These are phyloP conservation scores for Sphinx pinastri DNA, from an alignment of 2,888 invertebrate genomes.

Conservation along the genomic window DNA sequence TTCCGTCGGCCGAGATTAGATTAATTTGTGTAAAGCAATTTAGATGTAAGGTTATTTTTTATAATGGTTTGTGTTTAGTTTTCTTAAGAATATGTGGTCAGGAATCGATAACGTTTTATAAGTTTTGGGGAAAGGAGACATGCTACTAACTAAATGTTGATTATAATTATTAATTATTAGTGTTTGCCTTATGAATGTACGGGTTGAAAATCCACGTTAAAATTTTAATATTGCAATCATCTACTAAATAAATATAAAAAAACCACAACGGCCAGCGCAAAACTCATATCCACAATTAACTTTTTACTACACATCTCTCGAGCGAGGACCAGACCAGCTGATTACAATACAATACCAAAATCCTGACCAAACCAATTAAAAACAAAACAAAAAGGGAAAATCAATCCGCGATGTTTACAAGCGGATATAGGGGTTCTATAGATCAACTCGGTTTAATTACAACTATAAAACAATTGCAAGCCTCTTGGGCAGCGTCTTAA, in stretches of 20 bases:
- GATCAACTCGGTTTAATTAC: slow-evolving; percentile 73
- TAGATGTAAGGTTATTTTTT: not conserved
- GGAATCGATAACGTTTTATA: no score
- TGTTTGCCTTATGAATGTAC: no score
- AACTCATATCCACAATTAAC: no score
- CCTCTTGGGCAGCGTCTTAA: slow-evolving; percentile 66
- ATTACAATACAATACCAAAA: not conserved
- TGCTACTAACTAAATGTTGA: no score
- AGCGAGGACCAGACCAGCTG: not conserved
- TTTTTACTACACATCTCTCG: not conserved
- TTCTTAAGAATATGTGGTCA: no score
- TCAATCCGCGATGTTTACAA: slow-evolving; percentile 62
- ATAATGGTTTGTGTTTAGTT: no score
- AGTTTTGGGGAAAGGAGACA: no score
- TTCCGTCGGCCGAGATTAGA: slow-evolving; percentile 25
- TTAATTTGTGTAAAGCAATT: not conserved
- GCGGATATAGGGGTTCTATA: slow-evolving; percentile 59
- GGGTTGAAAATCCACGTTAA: no score
- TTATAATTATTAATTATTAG: no score
- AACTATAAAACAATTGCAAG: slow-evolving; percentile 76
- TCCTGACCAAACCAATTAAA: slow-evolving; percentile 4
- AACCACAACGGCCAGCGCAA: no score
- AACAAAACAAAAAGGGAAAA: slow-evolving; percentile 38
- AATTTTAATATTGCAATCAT: no score
- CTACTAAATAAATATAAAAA: no score